A percentile compares a stretch with the other conserved stretches of the same genome.
These are phyloP conservation scores for Lithophane semibrunnea DNA, from an alignment of 2,888 invertebrate species.

Conservation along the genomic window DNA sequence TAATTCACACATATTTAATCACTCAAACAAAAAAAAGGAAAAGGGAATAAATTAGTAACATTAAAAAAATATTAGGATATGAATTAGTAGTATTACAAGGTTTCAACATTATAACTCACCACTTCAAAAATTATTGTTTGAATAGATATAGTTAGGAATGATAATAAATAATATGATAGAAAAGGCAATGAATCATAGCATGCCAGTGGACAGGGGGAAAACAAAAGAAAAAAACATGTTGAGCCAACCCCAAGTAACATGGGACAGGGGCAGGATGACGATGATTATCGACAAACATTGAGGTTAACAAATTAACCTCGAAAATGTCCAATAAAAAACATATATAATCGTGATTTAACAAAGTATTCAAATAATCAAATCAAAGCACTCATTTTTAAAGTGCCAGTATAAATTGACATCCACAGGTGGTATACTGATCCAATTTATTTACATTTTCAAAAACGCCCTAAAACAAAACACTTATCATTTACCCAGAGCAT, in stretches of 20 bases:
- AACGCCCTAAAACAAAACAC: too few relatives aligned
- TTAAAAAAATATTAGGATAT: background rate
- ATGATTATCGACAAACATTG: too few relatives aligned
- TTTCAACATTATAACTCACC: background rate
- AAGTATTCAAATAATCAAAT: too few relatives aligned
- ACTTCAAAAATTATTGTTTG: background rate
- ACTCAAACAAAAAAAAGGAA: background rate
- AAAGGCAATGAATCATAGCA: too few relatives aligned
- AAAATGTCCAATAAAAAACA: too few relatives aligned
- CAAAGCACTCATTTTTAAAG: background rate
- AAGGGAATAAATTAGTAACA: background rate
- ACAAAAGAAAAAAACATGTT: too few relatives aligned
- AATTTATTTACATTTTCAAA: background rate
- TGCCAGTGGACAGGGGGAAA: too few relatives aligned
- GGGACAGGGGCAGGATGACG: too few relatives aligned
- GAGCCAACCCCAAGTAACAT: too few relatives aligned
- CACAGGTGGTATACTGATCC: background rate
- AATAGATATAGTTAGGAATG: background rate
- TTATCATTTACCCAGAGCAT: too few relatives aligned
- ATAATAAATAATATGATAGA: too few relatives aligned
- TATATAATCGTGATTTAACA: background rate
- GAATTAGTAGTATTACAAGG: background rate
- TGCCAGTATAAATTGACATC: background rate
- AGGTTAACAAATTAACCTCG: background rate
- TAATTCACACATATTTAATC: background rate